Evolutionary conservation across 2,113 vertebrate genomes (phyloP), one percentile per base, ranked within the genome.

Genomic region (Phaethornis superciliosus): DNA sequence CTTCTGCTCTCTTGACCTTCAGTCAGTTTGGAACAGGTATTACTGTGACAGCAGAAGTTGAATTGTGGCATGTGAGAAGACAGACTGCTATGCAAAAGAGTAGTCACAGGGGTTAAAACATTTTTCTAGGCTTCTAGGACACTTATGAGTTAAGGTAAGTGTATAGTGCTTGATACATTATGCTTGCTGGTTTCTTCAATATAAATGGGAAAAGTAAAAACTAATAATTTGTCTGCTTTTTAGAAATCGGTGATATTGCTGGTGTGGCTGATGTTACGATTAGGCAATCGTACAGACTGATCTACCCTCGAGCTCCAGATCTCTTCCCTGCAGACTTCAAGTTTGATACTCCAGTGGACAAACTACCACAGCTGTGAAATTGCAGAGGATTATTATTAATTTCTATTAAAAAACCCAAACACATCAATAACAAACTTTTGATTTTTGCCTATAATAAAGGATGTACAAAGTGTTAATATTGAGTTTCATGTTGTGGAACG

Each of bases 221-320:
- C 80, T 70, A 95, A 93, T 24, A 4, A 11, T n/a, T 81, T 44
- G 5, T 92, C 72, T 83, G 59, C 70, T 94, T 95, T 87, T 88
- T 97, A 99, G 99, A 99, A 98, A 99, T 99, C 33, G 99, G 99
- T 85, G 99, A 99, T 71, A 99, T 99, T 19, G 99, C 99, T 22
- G 99, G 99, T 24, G 99, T 99, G n/a, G 99, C 99, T 23, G 99
- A 99, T n/a, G 99, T 99, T 56, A 99, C 99, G 2, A 99, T 99
- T 95, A 98, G 99, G 76, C 99, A 99, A 96, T 99, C 99, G 1
- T 99, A 99, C 94, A 98, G 99, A 51, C 98, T 99, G 20, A 99
- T 99, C 97, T 99, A 99, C 83, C 99, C 99, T 15, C 98, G 99
- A 7, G 99, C 99, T n/a, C 99, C 99, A 14, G 99, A 99, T 96